Percentiles rank a stretch among this genome's conserved stretches.
Evolutionary conservation across 2,113 vertebrate genomes (phyloP).

Genomic region (Tursiops truncatus): DNA sequence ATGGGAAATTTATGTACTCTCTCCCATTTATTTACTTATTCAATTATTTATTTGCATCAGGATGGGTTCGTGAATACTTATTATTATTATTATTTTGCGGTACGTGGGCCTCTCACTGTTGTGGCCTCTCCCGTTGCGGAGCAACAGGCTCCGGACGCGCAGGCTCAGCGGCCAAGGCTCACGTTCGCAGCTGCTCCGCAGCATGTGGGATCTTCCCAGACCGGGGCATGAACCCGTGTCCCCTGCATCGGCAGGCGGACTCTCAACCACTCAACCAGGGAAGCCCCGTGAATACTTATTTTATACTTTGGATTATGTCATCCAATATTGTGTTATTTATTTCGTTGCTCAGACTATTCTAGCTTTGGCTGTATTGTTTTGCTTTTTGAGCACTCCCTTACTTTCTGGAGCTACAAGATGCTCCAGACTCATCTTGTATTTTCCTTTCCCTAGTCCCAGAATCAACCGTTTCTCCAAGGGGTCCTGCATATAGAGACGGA

Average conservation of each 20-base stretch:
- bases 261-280: no score
- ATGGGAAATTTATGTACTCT: background rate
- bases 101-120: no score
- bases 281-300: background rate
- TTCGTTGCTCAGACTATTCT: background rate
- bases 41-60: background rate
- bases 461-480: background rate
- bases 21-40: background rate
- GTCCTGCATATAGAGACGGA: background rate
- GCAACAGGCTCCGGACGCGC: no score
- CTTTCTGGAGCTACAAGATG: background rate
- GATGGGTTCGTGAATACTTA: background rate
- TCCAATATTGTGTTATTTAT: background rate
- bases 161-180: no score
- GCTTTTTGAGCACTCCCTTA: background rate
- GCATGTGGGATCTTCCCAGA: no score
- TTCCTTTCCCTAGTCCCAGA: background rate
- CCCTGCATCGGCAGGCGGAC: no score
- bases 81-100: background rate
- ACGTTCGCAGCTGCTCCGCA: fast-evolving
- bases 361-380: background rate
- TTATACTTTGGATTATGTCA: background rate
- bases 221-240: no score
- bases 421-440: background rate
- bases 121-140: no score